phyloP scores from a whole-genome alignment of 1,140 invertebrate species.

The Zaprionus tsacasi region DNA sequence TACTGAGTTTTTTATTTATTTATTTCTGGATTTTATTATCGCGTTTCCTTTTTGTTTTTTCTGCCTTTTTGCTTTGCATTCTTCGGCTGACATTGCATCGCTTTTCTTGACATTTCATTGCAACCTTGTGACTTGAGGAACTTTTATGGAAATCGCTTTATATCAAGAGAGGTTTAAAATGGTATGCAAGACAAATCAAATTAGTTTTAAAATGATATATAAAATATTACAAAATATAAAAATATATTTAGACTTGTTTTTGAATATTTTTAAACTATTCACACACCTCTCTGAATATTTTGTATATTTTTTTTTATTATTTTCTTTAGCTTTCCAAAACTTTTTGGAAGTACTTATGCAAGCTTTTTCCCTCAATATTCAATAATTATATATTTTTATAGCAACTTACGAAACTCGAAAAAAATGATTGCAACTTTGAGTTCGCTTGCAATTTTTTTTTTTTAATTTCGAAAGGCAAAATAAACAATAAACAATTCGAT shows the following conservation, averaged over 20 bases:
- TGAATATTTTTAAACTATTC: no score
- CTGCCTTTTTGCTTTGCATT: background rate
- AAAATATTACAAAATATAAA: no score
- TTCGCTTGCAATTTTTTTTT: constrained; percentile 19
- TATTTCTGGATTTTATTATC: background rate
- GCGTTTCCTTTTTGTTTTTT: background rate
- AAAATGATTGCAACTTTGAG: constrained; percentile 6
- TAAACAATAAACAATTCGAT: constrained; percentile 23
- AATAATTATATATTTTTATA: background rate
- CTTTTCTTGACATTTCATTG: constrained; percentile 10
- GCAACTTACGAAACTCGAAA: constrained; percentile 4
- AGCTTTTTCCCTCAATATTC: background rate
- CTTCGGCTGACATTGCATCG: constrained; percentile 13
- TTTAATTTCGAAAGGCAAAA: constrained; percentile 25
- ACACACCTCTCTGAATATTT: no score
- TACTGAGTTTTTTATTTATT: constrained; percentile 1
- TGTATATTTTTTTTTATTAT: no score
- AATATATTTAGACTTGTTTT: no score
- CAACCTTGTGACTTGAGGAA: background rate
- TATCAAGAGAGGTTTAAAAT: background rate
- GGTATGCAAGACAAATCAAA: no score
- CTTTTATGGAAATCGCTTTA: constrained; percentile 10
- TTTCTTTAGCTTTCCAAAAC: no score
- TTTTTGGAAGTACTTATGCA: no score
- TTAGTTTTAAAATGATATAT: no score